Percentiles rank a stretch among this genome's conserved stretches.
These are phyloP conservation scores for Tetramorium parvispinum DNA, from an alignment of 1,140 invertebrate genomes.

Conservation along the genomic window DNA sequence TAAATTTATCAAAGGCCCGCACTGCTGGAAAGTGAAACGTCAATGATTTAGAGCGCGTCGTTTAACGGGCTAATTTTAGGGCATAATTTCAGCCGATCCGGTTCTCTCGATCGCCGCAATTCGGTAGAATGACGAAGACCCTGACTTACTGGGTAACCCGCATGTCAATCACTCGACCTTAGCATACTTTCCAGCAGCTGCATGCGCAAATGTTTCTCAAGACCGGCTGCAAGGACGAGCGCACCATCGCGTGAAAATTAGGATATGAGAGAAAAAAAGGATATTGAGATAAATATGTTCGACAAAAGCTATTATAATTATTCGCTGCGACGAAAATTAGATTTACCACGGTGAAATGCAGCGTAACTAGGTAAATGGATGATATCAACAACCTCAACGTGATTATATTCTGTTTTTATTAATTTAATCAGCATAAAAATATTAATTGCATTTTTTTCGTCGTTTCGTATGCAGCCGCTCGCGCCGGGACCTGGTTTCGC, in stretches of 20 bases:
- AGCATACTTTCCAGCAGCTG: conserved; percentile 51
- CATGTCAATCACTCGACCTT: conserved; percentile 65
- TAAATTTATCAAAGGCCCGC: conserved; percentile 12
- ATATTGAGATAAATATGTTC: not conserved
- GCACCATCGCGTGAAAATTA: not conserved
- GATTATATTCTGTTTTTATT: conserved; percentile 11
- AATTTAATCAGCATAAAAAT: conserved; percentile 54
- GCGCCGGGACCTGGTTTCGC: conserved; percentile 25
- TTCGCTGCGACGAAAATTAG: not conserved
- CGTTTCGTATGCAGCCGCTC: not conserved
- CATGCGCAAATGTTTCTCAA: conserved; percentile 16
- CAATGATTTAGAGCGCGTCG: conserved; percentile 6
- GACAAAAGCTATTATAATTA: not conserved
- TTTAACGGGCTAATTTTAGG: not conserved
- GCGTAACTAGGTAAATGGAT: conserved; percentile 16
- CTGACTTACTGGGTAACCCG: conserved; percentile 38
- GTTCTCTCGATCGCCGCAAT: not conserved
- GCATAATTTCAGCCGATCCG: not conserved
- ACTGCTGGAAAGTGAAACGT: not conserved
- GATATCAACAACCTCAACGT: not conserved
- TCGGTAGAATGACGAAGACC: conserved; percentile 6
- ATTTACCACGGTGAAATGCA: not conserved
- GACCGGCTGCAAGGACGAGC: not conserved
- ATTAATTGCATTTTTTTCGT: conserved; percentile 53
- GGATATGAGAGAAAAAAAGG: not conserved